Evolutionary conservation across 37 sponge, comb jelly and placozoan species (phyloP), one percentile per base, ranked within the genome.

Genomic region (Ephydatia muelleri): DNA sequence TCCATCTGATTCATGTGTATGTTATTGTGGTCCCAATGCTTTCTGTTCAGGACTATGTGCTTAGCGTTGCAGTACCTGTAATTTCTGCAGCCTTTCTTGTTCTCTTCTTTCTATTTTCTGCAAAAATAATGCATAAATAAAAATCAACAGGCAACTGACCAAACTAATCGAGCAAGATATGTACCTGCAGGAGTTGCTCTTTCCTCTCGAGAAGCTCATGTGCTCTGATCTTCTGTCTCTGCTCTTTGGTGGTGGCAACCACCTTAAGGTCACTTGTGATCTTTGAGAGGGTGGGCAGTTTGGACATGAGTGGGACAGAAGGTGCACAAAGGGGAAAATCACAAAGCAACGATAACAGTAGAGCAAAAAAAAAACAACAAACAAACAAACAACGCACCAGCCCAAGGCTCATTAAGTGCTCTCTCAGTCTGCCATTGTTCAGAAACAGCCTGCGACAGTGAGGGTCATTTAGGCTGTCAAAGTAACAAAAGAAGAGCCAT

Each of bases 191-290:
- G 13, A 96, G 85, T 49, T 84, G 80, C 49, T 96, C 97, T 40
- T 84, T 93, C 72, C 94, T 91, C 78, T 96, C 97, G 39, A 96
- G 80, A 79, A 96, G 73, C 74, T 96, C 97, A 83, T 96, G 97
- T 35, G 97, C 94, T 49, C 94, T 49, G 16, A 96, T 88, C 75
- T 84, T 90, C 82, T 96, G 92, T 75, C 94, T 68, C 75, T 93
- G 93, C 69, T 96, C 94, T 48, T 82, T 70, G 13, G 90, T 87
- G 11, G 88, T 80, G 16, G 95, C 90, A 37, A 96, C 92, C 11
- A 96, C 94, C 39, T 81, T 88, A 68, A 93, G 85, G 40, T 96
- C 97, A 29, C 84, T 85, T 0, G 95, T 95, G 31, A 95, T 80
- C 93, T 92, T 70, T 47, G 21, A 38, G 68, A 11, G 37, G 72